Evolutionary conservation across 2,113 vertebrate genomes (phyloP).

Genomic region (Cynopterus brachyotis): DNA sequence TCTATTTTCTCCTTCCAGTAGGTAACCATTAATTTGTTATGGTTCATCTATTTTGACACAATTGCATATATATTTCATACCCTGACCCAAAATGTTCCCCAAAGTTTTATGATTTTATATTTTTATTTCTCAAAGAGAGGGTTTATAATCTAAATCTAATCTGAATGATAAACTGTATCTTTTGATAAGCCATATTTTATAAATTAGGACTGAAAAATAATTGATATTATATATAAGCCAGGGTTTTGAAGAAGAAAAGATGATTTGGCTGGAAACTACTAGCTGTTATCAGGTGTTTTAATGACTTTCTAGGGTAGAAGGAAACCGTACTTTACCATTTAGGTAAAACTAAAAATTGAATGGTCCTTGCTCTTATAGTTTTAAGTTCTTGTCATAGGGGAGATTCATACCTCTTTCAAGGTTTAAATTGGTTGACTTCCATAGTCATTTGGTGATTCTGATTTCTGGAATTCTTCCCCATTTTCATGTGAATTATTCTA

Average conservation of each 20-base stretch:
- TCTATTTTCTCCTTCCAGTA: not conserved
- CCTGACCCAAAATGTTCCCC: not conserved
- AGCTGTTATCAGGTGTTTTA: not conserved
- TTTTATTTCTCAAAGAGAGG: not conserved
- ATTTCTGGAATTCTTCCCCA: not conserved
- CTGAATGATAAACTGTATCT: not conserved
- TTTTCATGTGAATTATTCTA: not conserved
- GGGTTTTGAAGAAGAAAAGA: slow-evolving; percentile 22
- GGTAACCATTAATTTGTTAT: not conserved
- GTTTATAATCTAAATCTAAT: not conserved
- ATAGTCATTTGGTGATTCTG: not conserved
- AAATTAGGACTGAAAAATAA: not conserved
- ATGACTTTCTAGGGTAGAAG: not conserved
- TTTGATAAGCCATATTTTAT: slow-evolving; percentile 15
- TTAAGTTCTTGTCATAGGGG: not conserved
- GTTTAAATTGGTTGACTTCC: not conserved
- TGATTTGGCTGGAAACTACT: slow-evolving; percentile 9
- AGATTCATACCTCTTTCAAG: not conserved
- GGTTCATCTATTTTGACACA: not conserved
- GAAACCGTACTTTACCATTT: not conserved
- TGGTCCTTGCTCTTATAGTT: not conserved
- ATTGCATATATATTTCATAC: not conserved
- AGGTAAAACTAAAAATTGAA: not conserved
- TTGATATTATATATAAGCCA: not conserved
- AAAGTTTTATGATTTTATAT: not conserved